Evolutionary conservation across 1,140 invertebrate species (phyloP), one percentile per base, ranked within the genome.

Genomic region (Bathynomus jamesi): DNA sequence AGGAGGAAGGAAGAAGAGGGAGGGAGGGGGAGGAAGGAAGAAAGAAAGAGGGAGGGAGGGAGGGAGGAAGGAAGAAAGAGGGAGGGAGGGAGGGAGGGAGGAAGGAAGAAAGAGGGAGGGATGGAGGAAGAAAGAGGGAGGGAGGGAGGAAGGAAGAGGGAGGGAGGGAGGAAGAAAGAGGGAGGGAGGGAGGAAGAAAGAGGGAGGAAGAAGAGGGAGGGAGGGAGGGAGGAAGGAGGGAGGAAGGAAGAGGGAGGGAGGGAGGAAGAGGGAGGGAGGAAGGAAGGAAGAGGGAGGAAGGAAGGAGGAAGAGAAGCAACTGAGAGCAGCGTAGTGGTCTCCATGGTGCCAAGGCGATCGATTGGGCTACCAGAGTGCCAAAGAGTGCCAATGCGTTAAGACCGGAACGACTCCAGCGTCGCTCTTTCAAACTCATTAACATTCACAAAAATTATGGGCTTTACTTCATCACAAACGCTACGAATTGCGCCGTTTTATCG

Each of bases 301-400:
- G 28, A 29, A 27, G 13, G 29, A 30, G 10, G 66, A 70, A 60
- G 67, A 74, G 31, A n/a, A 29, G 63, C 29, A 28, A n/a, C 65
- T 68, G 63, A 70, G 60, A 25, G 32, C 8, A 17, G 30, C 21
- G 27, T 8, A 64, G 21, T 1, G 13, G 32, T 40, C 32, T 40
- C 32, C 32, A 40, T 40, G 32, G 32, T 40, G 32, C 32, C 32
- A 40, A 17, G 17, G 32, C 32, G 32, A 40, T 40, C 32, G 32
- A 40, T 40, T 40, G 17, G 32, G 17, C 32, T 40, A 7, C 32
- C 32, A 8, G 32, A 40, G 32, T 40, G 32, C 32, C 32, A 40
- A 7, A 7, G 17, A 40, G 32, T 8, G 17, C 32, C 32, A 40
- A 40, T 40, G 32, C 32, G 32, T 40, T 8, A 40, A 40, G 32